Percentiles rank a stretch among this genome's conserved stretches.
These are phyloP conservation scores for Ametastegia equiseti DNA, from an alignment of 2,888 invertebrate genomes.

Conservation along the genomic window DNA sequence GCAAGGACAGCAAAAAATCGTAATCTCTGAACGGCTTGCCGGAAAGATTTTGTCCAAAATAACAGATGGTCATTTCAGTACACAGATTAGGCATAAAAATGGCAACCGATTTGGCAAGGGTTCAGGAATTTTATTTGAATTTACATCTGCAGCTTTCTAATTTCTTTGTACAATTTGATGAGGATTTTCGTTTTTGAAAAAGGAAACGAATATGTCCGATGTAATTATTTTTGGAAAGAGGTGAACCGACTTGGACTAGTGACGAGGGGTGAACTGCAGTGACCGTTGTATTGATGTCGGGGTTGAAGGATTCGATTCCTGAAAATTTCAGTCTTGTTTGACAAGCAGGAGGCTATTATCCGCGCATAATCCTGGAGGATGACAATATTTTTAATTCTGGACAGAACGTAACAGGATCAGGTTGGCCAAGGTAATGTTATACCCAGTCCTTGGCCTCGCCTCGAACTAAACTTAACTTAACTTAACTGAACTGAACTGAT, in stretches of 20 bases:
- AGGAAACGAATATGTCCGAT: too few relatives aligned
- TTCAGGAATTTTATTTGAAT: too few relatives aligned
- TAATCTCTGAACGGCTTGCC: too few relatives aligned
- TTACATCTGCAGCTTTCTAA: too few relatives aligned
- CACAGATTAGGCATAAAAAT: too few relatives aligned
- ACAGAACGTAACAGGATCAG: slow-evolving; percentile 72
- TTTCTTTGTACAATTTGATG: too few relatives aligned
- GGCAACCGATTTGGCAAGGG: too few relatives aligned
- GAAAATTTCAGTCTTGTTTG: slow-evolving; percentile 68
- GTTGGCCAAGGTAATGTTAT: slow-evolving; percentile 70
- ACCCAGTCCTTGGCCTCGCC: slow-evolving; percentile 57
- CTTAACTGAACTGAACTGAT: not conserved
- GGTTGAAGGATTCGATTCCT: not conserved
- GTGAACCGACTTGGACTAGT: not conserved
- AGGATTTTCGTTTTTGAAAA: not conserved
- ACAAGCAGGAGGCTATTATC: slow-evolving; percentile 69
- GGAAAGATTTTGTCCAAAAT: too few relatives aligned
- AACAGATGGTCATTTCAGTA: too few relatives aligned
- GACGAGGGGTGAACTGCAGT: not conserved
- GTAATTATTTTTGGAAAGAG: not conserved
- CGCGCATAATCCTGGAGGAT: slow-evolving; percentile 68
- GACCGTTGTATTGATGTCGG: not conserved
- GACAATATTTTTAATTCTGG: slow-evolving; percentile 74
- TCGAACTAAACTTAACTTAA: not conserved
- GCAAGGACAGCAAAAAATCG: too few relatives aligned